Percentiles rank a stretch among this genome's conserved stretches.
Conservation (phyloP, 2,113 vertebrate genomes). For the Pluvialis apricaria region DNA sequence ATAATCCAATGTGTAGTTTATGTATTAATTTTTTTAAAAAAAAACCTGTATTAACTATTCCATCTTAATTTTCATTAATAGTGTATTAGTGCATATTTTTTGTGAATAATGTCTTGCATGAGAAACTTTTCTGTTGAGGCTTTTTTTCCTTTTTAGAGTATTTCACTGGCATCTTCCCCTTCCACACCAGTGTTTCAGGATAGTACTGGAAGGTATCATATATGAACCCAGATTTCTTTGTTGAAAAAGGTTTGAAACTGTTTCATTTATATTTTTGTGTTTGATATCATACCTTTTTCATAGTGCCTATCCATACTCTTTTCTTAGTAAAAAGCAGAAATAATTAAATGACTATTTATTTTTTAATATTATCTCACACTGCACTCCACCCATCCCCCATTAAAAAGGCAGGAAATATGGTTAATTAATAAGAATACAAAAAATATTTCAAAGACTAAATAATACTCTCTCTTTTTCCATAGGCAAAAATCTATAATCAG, state of each 20-base stretch:
- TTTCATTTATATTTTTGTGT: neutral
- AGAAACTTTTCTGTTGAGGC: accelerated
- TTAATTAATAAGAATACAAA: neutral
- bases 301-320: neutral
- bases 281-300: neutral
- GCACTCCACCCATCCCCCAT: accelerated
- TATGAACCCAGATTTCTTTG: neutral
- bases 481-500: neutral
- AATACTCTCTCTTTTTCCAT: neutral
- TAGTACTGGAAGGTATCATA: neutral
- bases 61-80: neutral
- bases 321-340: neutral
- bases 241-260: neutral
- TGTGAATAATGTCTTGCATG: neutral
- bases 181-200: neutral
- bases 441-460: neutral
- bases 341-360: neutral
- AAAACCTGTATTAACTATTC: neutral
- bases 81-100: neutral
- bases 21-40: neutral
- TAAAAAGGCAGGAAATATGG: neutral
- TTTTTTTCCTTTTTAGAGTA: neutral
- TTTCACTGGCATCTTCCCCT: neutral
- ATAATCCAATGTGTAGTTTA: neutral
- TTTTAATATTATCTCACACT: neutral